phyloP scores from a whole-genome alignment of 2,797 vertebrate genomes.

The Antennarius maculatus region DNA sequence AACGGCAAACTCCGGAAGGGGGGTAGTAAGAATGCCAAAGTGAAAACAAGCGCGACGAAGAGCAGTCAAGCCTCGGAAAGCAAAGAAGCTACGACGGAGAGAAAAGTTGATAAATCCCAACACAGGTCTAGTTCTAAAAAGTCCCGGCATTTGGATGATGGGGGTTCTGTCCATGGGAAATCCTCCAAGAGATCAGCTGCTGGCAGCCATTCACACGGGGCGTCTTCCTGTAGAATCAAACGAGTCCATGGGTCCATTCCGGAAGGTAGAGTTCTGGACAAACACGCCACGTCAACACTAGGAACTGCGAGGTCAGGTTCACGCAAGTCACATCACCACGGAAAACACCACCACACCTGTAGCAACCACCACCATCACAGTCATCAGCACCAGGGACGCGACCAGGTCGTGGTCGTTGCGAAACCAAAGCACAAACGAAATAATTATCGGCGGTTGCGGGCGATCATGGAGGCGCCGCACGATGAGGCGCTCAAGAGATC shows the following conservation, averaged over 20 bases:
- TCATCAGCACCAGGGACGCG: constrained; percentile 63
- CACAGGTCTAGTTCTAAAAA: constrained; percentile 72
- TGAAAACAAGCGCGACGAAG: constrained; percentile 69
- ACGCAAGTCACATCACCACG: constrained; percentile 58
- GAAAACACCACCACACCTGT: constrained; percentile 48
- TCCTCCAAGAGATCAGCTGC: constrained; percentile 71
- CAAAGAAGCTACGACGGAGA: constrained; percentile 61
- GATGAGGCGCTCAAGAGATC: constrained; percentile 84
- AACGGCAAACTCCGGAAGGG: constrained; percentile 77
- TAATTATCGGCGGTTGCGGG: constrained; percentile 84
- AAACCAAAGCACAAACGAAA: constrained; percentile 90
- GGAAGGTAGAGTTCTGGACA: constrained; percentile 71
- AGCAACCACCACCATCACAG: constrained; percentile 7
- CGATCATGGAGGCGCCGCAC: constrained; percentile 81
- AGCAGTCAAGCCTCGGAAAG: constrained; percentile 46
- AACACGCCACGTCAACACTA: constrained; percentile 21
- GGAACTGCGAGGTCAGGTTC: constrained; percentile 29
- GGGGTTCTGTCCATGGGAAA: constrained; percentile 78
- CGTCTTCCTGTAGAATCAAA: constrained; percentile 71
- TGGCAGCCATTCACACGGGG: not conserved
- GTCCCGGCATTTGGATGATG: constrained; percentile 78
- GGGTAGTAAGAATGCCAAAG: constrained; percentile 76
- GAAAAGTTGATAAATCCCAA: constrained; percentile 62
- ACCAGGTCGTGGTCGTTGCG: constrained; percentile 85
- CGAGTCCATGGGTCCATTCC: constrained; percentile 68